Evolutionary conservation across 1,140 invertebrate genomes (phyloP).

Genomic region (Papilio dardanus): DNA sequence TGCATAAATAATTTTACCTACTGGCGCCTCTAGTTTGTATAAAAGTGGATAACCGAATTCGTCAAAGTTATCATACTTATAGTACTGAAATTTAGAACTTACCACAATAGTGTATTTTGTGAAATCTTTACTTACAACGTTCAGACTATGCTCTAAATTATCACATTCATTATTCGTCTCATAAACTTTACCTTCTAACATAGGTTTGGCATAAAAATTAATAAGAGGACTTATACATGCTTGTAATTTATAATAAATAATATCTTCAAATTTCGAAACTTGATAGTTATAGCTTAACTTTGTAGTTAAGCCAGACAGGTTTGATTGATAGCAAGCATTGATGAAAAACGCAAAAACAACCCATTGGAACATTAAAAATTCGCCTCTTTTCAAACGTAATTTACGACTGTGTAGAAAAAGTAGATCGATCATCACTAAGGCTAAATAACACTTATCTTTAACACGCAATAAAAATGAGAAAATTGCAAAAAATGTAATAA

Average conservation of each 20-base stretch:
- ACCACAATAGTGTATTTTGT: constrained; percentile 41
- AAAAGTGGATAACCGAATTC: constrained; percentile 36
- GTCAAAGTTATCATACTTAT: constrained; percentile 6
- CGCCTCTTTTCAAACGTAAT: constrained; percentile 30
- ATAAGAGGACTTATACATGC: not conserved
- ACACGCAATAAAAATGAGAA: constrained; percentile 43
- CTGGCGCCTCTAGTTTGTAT: constrained; percentile 38
- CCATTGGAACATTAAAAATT: constrained; percentile 43
- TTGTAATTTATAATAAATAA: constrained; percentile 13
- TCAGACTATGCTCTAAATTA: constrained; percentile 38
- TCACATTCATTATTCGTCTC: constrained; percentile 32
- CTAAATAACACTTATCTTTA: constrained; percentile 48
- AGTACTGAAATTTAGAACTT: constrained; percentile 25
- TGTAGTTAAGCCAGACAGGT: constrained; percentile 41
- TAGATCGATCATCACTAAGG: constrained; percentile 50
- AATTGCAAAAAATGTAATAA: constrained; percentile 47
- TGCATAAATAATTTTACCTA: constrained; percentile 43
- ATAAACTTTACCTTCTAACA: not conserved
- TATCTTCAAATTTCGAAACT: constrained; percentile 40
- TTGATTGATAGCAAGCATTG: constrained; percentile 42
- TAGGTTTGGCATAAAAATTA: not conserved
- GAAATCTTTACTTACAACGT: constrained; percentile 36
- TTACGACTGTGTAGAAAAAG: constrained; percentile 47
- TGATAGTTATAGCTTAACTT: constrained; percentile 39
- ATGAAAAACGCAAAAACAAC: constrained; percentile 46